Percentiles rank a stretch among this genome's conserved stretches.
phyloP scores from a whole-genome alignment of 2,113 vertebrate genomes.

The Murina feae region DNA sequence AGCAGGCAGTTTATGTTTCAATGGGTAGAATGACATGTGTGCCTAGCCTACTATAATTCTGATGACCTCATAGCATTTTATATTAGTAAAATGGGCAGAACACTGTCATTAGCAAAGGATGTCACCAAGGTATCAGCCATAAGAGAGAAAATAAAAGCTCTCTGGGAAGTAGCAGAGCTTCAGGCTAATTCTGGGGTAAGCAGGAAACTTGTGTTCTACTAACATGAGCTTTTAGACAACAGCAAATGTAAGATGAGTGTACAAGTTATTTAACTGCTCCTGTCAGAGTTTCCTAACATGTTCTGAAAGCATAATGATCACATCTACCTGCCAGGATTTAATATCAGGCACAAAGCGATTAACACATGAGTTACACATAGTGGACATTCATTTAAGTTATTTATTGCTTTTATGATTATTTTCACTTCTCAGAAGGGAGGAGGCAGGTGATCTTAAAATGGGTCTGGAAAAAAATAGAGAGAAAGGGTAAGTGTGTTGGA shows the following conservation, averaged over 20 bases:
- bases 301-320: not conserved
- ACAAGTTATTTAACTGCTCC: not conserved
- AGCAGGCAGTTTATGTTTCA: not conserved
- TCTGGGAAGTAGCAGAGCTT: not conserved
- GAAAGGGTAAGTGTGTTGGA: not conserved
- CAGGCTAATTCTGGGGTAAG: not conserved
- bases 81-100: not conserved
- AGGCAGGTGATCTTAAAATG: not conserved
- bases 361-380: not conserved
- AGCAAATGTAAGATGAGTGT: not conserved
- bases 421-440: not conserved
- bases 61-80: not conserved
- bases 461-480: not conserved
- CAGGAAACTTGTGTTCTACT: not conserved
- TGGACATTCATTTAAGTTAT: not conserved
- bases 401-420: not conserved
- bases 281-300: not conserved
- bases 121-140: not conserved
- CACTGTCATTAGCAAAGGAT: not conserved
- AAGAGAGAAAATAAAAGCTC: not conserved
- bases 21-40: not conserved
- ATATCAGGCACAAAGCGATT: not conserved
- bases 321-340: not conserved
- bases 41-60: not conserved
- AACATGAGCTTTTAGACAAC: not conserved